These are phyloP conservation scores for Asarcornis scutulata DNA, from an alignment of 2,113 vertebrate species.

Conservation along the genomic window DNA sequence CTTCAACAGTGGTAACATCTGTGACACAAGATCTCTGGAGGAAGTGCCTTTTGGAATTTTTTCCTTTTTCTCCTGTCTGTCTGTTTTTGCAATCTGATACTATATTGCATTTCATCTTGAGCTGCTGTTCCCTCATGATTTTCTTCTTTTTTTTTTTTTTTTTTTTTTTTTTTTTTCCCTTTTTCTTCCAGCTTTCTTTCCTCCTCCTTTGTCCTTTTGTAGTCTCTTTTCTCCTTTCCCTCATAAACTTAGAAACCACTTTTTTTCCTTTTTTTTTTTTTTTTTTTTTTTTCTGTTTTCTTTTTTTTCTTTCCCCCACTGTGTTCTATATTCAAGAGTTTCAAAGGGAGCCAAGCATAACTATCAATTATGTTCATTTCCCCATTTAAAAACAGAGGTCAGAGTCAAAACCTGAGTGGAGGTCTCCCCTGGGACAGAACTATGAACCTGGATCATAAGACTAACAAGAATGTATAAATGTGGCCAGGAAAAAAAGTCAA, in stretches of 20 bases:
- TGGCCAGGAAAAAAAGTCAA: slow-evolving; percentile 3
- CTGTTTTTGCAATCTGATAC: slow-evolving; percentile 34
- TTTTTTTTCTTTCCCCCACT: background rate
- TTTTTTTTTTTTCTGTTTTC: too few relatives aligned
- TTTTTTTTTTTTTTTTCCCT: background rate
- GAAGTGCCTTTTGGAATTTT: slow-evolving; percentile 43
- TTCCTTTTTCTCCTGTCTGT: slow-evolving; percentile 7
- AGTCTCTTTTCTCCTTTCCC: slow-evolving; percentile 52
- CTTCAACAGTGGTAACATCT: slow-evolving; percentile 22
- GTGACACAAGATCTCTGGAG: slow-evolving; percentile 55
- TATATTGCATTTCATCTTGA: slow-evolving; percentile 39
- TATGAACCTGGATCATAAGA: slow-evolving; percentile 39
- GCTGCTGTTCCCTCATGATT: slow-evolving; percentile 16
- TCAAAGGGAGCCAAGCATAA: slow-evolving; percentile 22
- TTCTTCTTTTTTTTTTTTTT: background rate
- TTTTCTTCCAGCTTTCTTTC: slow-evolving; percentile 14
- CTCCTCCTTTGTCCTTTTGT: slow-evolving; percentile 38
- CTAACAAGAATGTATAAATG: slow-evolving; percentile 42
- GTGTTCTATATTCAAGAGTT: background rate
- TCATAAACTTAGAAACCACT: background rate
- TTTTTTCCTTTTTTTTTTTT: background rate
- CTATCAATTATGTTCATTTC: slow-evolving; percentile 39
- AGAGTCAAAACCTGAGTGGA: slow-evolving; percentile 25
- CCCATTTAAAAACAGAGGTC: slow-evolving; percentile 32
- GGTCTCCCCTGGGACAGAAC: slow-evolving; percentile 6